phyloP scores from a whole-genome alignment of 2,888 invertebrate genomes.

The Geophilus truncorum region DNA sequence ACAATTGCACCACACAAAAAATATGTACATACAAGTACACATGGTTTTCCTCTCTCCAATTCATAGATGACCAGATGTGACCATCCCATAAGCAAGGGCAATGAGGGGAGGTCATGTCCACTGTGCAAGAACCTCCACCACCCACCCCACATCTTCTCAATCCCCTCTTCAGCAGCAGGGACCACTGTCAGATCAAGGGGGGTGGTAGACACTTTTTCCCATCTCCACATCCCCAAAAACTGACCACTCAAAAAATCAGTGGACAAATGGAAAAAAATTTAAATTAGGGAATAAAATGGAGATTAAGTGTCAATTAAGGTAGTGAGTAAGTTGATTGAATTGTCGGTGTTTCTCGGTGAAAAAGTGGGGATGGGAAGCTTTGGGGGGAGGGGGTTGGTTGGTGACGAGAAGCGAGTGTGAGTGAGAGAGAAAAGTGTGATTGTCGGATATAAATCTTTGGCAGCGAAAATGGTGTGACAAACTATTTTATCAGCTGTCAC shows the following conservation, averaged over 20 bases:
- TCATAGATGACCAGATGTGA: slow-evolving; percentile 27
- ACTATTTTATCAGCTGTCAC: slow-evolving; percentile 24
- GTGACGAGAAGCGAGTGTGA: background rate
- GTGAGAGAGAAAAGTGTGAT: slow-evolving; percentile 8
- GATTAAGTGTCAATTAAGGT: background rate
- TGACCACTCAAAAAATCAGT: background rate
- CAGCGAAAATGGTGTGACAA: slow-evolving; percentile 17
- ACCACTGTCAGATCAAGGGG: slow-evolving; percentile 2
- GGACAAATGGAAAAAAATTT: background rate
- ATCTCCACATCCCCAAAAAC: background rate
- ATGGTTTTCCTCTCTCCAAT: background rate
- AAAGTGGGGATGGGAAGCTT: background rate
- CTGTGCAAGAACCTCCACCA: background rate
- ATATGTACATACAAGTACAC: background rate
- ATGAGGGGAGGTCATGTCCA: background rate
- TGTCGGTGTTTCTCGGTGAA: background rate
- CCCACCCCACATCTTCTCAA: background rate
- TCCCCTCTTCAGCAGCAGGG: slow-evolving; percentile 22
- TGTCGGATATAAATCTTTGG: slow-evolving; percentile 23
- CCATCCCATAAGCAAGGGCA: slow-evolving; percentile 25
- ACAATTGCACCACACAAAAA: background rate
- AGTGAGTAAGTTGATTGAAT: background rate
- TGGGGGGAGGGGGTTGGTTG: background rate
- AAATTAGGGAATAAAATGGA: background rate
- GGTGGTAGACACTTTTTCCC: background rate